phyloP scores from a whole-genome alignment of 2,113 vertebrate genomes.

The Raphicerus campestris region DNA sequence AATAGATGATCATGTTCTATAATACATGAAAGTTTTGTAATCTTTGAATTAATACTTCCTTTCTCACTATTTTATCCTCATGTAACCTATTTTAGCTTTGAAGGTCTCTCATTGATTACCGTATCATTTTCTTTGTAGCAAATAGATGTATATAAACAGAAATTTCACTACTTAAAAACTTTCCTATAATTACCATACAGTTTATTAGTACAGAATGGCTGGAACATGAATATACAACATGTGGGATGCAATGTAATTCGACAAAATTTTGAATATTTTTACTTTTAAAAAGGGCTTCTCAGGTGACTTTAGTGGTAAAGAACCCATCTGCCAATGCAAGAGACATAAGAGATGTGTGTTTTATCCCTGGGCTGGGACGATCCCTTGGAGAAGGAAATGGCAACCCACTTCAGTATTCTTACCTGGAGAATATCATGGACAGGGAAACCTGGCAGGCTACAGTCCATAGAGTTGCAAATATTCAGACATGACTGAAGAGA shows the following conservation, averaged over 20 bases:
- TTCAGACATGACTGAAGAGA: neutral
- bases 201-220: neutral
- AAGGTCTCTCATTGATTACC: neutral
- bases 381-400: neutral
- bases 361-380: neutral
- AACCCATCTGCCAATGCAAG: neutral
- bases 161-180: neutral
- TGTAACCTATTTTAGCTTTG: neutral
- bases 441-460: neutral
- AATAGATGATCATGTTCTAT: neutral
- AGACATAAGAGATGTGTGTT: neutral
- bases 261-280: neutral
- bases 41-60: slow-evolving; percentile 21
- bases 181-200: neutral
- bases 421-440: neutral
- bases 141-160: neutral
- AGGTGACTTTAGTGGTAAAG: neutral
- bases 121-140: neutral
- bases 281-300: neutral
- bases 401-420: neutral
- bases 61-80: neutral
- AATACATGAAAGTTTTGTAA: neutral
- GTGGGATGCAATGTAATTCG: neutral
- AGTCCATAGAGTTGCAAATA: neutral
- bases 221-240: neutral